Evolutionary conservation across 1,140 invertebrate species (phyloP).

Genomic region (Drosophila truncata): DNA sequence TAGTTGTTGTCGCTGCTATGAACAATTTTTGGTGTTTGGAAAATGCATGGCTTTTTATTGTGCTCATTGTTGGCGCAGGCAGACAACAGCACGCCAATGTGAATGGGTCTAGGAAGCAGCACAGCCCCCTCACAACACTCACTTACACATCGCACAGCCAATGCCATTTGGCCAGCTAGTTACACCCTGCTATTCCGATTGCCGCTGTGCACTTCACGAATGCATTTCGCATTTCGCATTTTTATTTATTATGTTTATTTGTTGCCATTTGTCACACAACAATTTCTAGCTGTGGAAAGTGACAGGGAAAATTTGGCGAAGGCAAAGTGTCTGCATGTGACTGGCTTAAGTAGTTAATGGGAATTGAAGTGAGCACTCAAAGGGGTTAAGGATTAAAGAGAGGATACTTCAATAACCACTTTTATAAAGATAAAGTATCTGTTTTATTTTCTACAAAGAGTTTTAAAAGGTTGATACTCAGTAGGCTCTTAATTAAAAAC

Average conservation of each 20-base stretch:
- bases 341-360: slow-evolving; percentile 38
- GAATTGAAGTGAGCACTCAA: slow-evolving; percentile 43
- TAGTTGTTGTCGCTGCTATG: slow-evolving; percentile 36
- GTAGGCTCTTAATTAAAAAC: neutral
- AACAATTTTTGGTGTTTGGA: slow-evolving; percentile 83
- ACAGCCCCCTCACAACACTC: neutral
- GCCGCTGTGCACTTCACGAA: slow-evolving; percentile 50
- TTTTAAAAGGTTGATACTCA: neutral
- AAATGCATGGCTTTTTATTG: slow-evolving; percentile 84
- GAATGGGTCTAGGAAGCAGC: slow-evolving; percentile 32
- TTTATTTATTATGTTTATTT: slow-evolving; percentile 84
- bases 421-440: neutral
- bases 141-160: neutral
- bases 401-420: neutral
- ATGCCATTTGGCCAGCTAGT: slow-evolving; percentile 61
- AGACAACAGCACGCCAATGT: slow-evolving; percentile 61
- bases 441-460: neutral
- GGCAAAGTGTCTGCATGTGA: slow-evolving; percentile 45
- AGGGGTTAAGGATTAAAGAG: neutral
- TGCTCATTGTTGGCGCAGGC: slow-evolving; percentile 72
- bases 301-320: slow-evolving; percentile 19
- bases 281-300: slow-evolving; percentile 50
- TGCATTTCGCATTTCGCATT: slow-evolving; percentile 71
- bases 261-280: slow-evolving; percentile 77
- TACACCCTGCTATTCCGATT: slow-evolving; percentile 49